Percentiles rank a stretch among this genome's conserved stretches.
Evolutionary conservation across 2,797 vertebrate species (phyloP).

Genomic region (Takifugu ocellatus): DNA sequence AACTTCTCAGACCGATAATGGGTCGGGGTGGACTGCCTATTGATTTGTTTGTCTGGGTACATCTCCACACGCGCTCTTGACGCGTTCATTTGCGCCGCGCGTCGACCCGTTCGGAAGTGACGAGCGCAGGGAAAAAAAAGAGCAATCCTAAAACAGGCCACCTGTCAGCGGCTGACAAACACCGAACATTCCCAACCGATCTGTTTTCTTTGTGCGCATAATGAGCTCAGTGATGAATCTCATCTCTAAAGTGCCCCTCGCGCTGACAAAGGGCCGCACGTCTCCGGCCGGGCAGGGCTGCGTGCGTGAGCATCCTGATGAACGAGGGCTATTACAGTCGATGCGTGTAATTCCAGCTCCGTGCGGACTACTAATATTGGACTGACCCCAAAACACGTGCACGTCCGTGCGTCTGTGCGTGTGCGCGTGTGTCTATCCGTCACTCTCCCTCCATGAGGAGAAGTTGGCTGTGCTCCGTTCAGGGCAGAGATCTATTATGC

Average conservation of each 20-base stretch:
- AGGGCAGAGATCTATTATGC: conserved; percentile 41
- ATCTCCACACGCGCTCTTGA: conserved; percentile 28
- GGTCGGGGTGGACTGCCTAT: conserved; percentile 55
- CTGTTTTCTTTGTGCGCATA: conserved; percentile 56
- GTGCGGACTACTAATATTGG: conserved; percentile 35
- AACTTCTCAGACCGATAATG: conserved; percentile 59
- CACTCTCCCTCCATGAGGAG: not conserved
- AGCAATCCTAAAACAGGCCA: conserved; percentile 27
- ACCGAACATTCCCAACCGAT: conserved; percentile 57
- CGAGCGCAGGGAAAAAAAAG: not conserved
- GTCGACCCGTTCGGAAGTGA: conserved; percentile 7
- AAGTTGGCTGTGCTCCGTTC: not conserved
- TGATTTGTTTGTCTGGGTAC: conserved; percentile 66
- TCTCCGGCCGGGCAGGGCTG: conserved; percentile 33
- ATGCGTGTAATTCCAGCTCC: conserved; percentile 50
- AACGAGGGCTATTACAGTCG: conserved; percentile 55
- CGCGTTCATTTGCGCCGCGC: conserved; percentile 38
- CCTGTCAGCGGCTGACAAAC: conserved; percentile 61
- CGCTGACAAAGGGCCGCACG: conserved; percentile 44
- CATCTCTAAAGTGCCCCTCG: conserved; percentile 50
- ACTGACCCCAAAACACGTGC: conserved; percentile 28
- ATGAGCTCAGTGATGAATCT: conserved; percentile 65
- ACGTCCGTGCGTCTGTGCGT: not conserved
- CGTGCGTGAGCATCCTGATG: conserved; percentile 42
- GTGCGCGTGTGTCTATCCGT: not conserved